Evolutionary conservation across 2,888 invertebrate genomes (phyloP).

Genomic region (Rosalia funebris): DNA sequence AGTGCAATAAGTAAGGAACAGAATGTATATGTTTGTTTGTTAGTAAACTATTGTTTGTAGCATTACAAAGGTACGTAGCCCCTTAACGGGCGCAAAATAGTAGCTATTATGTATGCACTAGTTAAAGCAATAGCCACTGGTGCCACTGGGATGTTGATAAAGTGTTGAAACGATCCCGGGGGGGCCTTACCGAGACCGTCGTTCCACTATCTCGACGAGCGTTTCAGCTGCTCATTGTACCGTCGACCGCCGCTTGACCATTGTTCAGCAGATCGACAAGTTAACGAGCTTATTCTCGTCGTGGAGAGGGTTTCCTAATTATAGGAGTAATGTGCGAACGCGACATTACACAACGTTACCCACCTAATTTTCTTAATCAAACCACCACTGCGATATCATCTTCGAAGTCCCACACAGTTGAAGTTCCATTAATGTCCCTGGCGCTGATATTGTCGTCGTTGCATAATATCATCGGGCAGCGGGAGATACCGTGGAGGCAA

Average conservation of each 20-base stretch:
- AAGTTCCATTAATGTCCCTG: neutral
- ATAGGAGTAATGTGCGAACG: conserved; percentile 41
- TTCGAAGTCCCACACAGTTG: conserved; percentile 23
- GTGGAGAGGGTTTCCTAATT: conserved; percentile 46
- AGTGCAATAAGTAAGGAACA: no score
- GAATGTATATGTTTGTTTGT: no score
- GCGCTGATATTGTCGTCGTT: neutral
- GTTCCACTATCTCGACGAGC: conserved; percentile 58
- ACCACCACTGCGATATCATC: conserved; percentile 32
- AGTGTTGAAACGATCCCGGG: no score
- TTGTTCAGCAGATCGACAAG: conserved; percentile 60
- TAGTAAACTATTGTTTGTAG: no score
- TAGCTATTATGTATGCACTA: no score
- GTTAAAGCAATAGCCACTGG: no score
- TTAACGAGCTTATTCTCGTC: conserved; percentile 55
- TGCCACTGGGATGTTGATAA: no score
- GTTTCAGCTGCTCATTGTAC: conserved; percentile 50
- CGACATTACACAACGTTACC: conserved; percentile 13
- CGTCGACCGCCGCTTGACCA: conserved; percentile 52
- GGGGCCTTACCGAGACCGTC: no score
- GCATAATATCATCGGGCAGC: no score
- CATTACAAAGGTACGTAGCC: no score
- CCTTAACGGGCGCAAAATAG: no score
- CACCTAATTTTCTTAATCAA: conserved; percentile 37
- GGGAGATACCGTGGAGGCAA: no score